Evolutionary conservation across 2,888 invertebrate species (phyloP).

Genomic region (Eupithecia tripunctaria): DNA sequence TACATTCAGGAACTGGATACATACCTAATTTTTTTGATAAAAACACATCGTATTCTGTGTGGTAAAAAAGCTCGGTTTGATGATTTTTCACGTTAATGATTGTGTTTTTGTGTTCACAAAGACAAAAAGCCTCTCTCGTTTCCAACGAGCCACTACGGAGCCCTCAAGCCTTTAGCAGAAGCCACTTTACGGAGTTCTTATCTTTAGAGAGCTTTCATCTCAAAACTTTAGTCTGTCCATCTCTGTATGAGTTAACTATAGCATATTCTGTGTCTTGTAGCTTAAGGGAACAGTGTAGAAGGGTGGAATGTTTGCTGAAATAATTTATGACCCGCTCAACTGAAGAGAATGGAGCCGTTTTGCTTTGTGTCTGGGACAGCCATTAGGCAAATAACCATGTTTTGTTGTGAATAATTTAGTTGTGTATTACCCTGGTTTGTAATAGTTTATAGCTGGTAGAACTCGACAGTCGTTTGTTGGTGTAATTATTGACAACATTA

Average conservation of each 20-base stretch:
- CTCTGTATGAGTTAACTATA: constrained; percentile 19
- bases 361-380: constrained; percentile 40
- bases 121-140: constrained; percentile 24
- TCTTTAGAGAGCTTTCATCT: constrained; percentile 53
- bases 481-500: not conserved
- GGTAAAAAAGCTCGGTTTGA: not conserved
- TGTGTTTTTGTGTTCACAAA: constrained; percentile 47
- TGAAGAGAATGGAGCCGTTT: constrained; percentile 43
- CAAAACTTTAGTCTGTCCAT: constrained; percentile 54
- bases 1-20: too few relatives aligned
- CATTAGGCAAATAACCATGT: constrained; percentile 43
- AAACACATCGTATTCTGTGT: not conserved
- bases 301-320: constrained; percentile 43
- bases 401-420: constrained; percentile 35
- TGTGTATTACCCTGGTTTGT: constrained; percentile 37
- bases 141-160: constrained; percentile 39
- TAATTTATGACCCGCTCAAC: constrained; percentile 43
- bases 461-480: constrained; percentile 7
- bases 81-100: not conserved
- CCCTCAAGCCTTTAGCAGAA: constrained; percentile 50
- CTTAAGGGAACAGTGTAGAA: constrained; percentile 4
- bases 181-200: constrained; percentile 55
- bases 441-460: constrained; percentile 26
- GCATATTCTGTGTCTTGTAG: not conserved
- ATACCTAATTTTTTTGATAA: not conserved